Conservation (phyloP, 2,113 vertebrate species). For the Danio rerio region GRCz12tu NC_133195.1:24039501-24040000, state of each 20-base stretch:
- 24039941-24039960: constrained; percentile 82
- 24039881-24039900: constrained; percentile 69
- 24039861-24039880: constrained; percentile 62
- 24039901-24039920: constrained; percentile 79
- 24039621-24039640: not conserved
- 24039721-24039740: constrained; percentile 22
- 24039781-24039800: constrained; percentile 1
- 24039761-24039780: constrained; percentile 45
- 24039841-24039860: constrained; percentile 63
- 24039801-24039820: constrained; percentile 52
- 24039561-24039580: not conserved
- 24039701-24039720: constrained; percentile 15
- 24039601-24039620: not conserved
- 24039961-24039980: constrained; percentile 83
- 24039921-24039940: constrained; percentile 75
- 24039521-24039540: constrained; percentile 68
- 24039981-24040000: constrained; percentile 65
- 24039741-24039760: not conserved
- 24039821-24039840: constrained; percentile 44
- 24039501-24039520: constrained; percentile 63
- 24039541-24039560: constrained; percentile 24
- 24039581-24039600: not conserved
- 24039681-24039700: constrained; percentile 11
- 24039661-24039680: not conserved
- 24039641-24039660: not conserved